These are phyloP conservation scores for Tetragonisca angustula DNA, from an alignment of 2,888 invertebrate genomes.

Conservation along the genomic window DNA sequence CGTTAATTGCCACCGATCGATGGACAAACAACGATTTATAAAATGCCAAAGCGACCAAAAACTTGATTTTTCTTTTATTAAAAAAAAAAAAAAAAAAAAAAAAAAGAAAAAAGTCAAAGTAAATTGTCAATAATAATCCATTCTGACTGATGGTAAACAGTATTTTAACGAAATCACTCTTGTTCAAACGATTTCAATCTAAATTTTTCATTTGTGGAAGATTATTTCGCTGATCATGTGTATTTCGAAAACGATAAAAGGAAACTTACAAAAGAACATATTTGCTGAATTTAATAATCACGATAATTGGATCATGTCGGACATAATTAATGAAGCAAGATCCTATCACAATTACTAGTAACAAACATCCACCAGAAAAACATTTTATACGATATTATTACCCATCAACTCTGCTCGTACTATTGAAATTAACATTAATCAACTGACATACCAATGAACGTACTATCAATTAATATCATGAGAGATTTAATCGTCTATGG, in stretches of 20 bases:
- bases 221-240: background rate
- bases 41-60: background rate
- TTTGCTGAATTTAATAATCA: too few relatives aligned
- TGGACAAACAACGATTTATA: background rate
- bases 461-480: background rate
- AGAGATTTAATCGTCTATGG: background rate
- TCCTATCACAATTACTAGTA: too few relatives aligned
- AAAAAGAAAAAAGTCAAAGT: background rate
- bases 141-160: background rate
- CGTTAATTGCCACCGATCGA: slow-evolving; percentile 4
- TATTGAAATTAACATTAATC: background rate
- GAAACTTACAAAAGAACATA: too few relatives aligned
- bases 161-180: background rate
- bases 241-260: background rate
- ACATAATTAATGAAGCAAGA: too few relatives aligned
- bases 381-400: too few relatives aligned
- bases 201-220: background rate
- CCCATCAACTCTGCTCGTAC: too few relatives aligned
- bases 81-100: background rate
- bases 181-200: background rate
- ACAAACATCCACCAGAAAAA: too few relatives aligned
- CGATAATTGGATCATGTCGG: too few relatives aligned
- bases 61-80: background rate
- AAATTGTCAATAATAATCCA: background rate
- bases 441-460: background rate